Percentiles rank a stretch among this genome's conserved stretches.
Evolutionary conservation across 2,888 invertebrate genomes (phyloP).

Genomic region (Polydrusus pterygomalis): DNA sequence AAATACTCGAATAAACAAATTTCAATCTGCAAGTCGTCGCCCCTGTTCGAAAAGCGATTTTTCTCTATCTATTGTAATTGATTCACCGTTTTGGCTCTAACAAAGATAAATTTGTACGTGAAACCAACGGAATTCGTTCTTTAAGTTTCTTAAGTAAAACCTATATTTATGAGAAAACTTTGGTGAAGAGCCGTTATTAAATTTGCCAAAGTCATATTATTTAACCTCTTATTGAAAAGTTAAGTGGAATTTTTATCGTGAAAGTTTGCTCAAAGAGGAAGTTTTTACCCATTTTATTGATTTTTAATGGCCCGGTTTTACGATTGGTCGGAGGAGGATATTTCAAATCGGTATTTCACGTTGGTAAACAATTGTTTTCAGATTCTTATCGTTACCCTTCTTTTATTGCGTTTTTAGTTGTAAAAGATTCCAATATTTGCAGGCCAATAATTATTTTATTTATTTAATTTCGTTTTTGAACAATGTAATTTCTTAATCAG

Average conservation of each 20-base stretch:
- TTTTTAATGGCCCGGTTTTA: conserved; percentile 16
- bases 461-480: background rate
- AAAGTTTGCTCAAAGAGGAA: conserved; percentile 34
- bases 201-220: conserved; percentile 51
- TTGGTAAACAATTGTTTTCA: conserved; percentile 17
- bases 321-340: background rate
- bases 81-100: conserved; percentile 46
- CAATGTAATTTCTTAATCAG: no score
- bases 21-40: conserved; percentile 25
- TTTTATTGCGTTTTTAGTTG: background rate
- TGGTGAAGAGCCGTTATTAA: conserved; percentile 47
- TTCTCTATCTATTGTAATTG: conserved; percentile 45
- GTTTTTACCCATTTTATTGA: conserved; percentile 41
- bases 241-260: conserved; percentile 48
- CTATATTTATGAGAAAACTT: conserved; percentile 51
- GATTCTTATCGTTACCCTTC: background rate
- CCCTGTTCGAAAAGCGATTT: conserved; percentile 37
- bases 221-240: conserved; percentile 54
- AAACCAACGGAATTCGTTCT: conserved; percentile 48
- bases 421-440: no score
- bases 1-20: conserved; percentile 19
- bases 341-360: conserved; percentile 3
- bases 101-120: conserved; percentile 53
- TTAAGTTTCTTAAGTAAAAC: conserved; percentile 45
- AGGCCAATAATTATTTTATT: no score